Evolutionary conservation across 35 echinoderm and acorn worm genomes (phyloP).

Genomic region (Lytechinus pictus): DNA sequence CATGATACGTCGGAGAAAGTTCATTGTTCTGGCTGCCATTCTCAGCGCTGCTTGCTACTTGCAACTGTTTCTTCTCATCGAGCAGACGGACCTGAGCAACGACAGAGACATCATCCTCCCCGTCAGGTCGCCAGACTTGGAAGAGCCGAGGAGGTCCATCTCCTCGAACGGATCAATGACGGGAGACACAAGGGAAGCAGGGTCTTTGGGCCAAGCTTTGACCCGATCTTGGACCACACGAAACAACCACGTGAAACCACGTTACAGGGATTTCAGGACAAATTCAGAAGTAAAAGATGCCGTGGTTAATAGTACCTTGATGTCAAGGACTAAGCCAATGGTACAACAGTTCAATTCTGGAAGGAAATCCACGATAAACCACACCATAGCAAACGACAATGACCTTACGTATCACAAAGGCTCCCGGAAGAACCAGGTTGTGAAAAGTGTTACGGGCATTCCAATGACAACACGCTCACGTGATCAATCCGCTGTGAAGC

Average conservation of each 20-base stretch:
- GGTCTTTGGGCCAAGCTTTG: neutral
- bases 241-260: neutral
- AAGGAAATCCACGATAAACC: neutral
- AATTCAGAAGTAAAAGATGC: no score
- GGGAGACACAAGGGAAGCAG: neutral
- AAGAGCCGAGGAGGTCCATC: neutral
- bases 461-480: no score
- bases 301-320: neutral
- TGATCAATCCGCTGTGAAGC: neutral
- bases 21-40: neutral
- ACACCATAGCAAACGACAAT: neutral
- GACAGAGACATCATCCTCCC: neutral
- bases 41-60: neutral
- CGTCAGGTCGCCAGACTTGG: neutral
- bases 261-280: no score
- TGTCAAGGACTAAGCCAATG: neutral
- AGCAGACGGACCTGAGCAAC: neutral
- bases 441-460: no score
- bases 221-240: neutral
- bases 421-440: no score
- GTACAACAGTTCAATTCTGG: neutral
- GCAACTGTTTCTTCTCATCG: neutral
- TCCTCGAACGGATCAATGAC: neutral
- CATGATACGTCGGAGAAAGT: neutral
- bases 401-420: no score